Base-by-base conservation (phyloP, 1,140 invertebrate species). In the Adelges cooleyi region DNA sequence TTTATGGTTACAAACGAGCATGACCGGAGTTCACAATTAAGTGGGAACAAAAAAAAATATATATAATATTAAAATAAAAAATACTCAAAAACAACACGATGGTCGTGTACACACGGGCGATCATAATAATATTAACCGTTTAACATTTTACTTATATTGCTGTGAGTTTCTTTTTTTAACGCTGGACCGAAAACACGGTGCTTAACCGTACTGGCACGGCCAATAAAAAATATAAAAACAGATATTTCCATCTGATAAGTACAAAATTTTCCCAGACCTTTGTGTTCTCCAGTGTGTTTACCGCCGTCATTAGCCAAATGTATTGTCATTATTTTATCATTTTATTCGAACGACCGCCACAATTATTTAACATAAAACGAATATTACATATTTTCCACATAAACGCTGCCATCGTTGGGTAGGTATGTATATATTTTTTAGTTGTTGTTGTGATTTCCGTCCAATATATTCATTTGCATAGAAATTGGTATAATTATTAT, bases 191-290 rank as follows among this genome's bases (percentile, higher is more conserved):
- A 59, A 27, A 42, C 53, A 59, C 15, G 53, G 44, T 40, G 52
- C 38, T n/a, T n/a, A n/a, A n/a, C n/a, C n/a, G 53, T 40, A 44
- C 53, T 40, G 53, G 22, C 53, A 42, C 15, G 53, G 3, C 38
- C 38, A 44, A 59, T 59, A 59, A n/a, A n/a, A n/a, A n/a, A n/a
- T n/a, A n/a, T n/a, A n/a, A 62, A 62, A 48, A 62, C 42, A 62
- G 56, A 62, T 62, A 46, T 62, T 27, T 44, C 25, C 22, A 18
- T 62, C 42, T 20, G 56, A 62, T 62, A 62, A 62, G 53, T 20
- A 46, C 15, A 44, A 33, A 6, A 62, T 46, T 46, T 62, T 62
- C 42, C 42, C 56, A 62, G 56, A 62, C 56, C 40, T 17, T 17
- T 48, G 29, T 62, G 23, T 62, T 29, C n/a, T 25, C 22, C 42